Base-by-base conservation (phyloP, 1,140 invertebrate species). In the Drosophila funebris region DNA sequence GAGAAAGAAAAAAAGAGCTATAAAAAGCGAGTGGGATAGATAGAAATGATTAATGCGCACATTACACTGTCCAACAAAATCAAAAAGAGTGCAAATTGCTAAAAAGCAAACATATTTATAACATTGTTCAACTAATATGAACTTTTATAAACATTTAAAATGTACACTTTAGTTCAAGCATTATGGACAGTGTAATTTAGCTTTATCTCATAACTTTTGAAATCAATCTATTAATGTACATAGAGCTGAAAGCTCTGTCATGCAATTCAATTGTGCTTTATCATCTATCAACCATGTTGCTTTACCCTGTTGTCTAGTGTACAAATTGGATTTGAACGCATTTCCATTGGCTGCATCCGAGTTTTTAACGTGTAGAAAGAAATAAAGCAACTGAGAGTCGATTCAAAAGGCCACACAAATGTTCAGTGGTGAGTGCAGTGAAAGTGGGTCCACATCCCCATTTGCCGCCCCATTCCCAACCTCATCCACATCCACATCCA, bases 391-490 rank as follows among this genome's bases (percentile, higher is more conserved):
- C 13, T 29, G 22, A 46, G 43, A 67, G 44, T 52, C 53, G 33
- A 64, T 63, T 53, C 46, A 50, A 69, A 70, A 63, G 57, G 82
- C 76, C 64, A 83, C n/a, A 76, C 77, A 80, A 82, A 80, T 77
- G 81, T 56, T 72, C 73, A 84, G 54, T 67, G 63, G 71, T 39
- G 73, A 84, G 76, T 81, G 77, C 56, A 84, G 80, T 84, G 81
- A 84, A 87, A 84, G 81, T 87, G 81, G 73, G 63, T 84, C 76
- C 64, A 41, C 31, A 20, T 57, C 20, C 18, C 4, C 14, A 31
- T 41, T n/a, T n/a, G n/a, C n/a, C n/a, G n/a, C 50, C 13, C 29
- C 16, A 39, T 29, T 36, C 44, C 9, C 60, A 36, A 44, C 36
- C 41, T 41, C 39, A n/a, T 68, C 41, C 43, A 14, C 24, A 20